Evolutionary conservation across 2,888 invertebrate genomes (phyloP).

Genomic region (Melanargia galathea): DNA sequence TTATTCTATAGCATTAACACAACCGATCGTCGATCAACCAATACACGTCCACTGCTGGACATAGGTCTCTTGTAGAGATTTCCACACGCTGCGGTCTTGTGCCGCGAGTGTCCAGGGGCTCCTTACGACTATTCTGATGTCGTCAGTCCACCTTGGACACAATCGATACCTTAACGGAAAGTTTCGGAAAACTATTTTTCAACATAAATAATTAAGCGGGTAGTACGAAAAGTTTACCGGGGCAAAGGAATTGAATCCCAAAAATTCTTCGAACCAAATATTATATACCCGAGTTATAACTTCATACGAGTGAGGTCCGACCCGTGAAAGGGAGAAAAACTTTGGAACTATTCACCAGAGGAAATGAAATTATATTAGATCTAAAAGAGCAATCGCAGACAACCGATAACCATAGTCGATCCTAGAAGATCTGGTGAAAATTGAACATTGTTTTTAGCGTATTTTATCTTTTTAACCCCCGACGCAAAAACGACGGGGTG

Average conservation of each 20-base stretch:
- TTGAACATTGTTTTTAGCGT: background rate
- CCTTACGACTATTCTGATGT: too few species aligned
- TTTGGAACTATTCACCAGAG: slow-evolving; percentile 34
- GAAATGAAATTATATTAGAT: slow-evolving; percentile 34
- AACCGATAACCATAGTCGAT: background rate
- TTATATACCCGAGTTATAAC: slow-evolving; percentile 33
- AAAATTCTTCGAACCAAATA: slow-evolving; percentile 24
- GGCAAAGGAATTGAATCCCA: slow-evolving; percentile 20
- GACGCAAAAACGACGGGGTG: too few species aligned
- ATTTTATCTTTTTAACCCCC: too few species aligned
- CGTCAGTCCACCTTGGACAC: too few species aligned
- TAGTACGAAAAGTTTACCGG: slow-evolving; percentile 18
- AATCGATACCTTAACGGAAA: background rate
- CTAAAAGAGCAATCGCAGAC: background rate
- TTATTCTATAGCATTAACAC: too few species aligned
- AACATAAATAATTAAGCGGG: slow-evolving; percentile 16
- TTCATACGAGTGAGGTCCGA: slow-evolving; percentile 28
- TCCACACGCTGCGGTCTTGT: too few species aligned
- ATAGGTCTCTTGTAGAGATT: too few species aligned
- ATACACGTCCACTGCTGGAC: too few species aligned
- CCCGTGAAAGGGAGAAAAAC: slow-evolving; percentile 31
- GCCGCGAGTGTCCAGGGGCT: too few species aligned
- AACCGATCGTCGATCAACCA: too few species aligned
- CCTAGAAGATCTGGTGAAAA: background rate
- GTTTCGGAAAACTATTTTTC: slow-evolving; percentile 10